phyloP scores from a whole-genome alignment of 37 sponge, comb jelly and placozoan genomes.

The Mnemiopsis leidyi region DNA sequence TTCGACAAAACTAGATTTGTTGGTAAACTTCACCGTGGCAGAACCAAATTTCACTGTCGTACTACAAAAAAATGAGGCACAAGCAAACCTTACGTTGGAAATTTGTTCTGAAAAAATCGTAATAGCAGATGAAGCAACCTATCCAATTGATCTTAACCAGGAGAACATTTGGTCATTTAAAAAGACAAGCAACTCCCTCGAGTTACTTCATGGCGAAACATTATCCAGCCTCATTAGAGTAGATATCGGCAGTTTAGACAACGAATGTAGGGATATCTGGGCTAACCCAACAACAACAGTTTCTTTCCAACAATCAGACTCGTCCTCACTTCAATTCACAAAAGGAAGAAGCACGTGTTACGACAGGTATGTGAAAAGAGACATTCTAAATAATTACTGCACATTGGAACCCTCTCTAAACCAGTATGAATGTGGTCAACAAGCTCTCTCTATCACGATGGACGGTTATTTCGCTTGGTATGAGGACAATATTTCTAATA shows the following conservation, averaged over 20 bases:
- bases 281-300: not conserved
- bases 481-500: not conserved
- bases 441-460: not conserved
- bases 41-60: no score
- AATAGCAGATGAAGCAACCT: not conserved
- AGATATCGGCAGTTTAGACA: not conserved
- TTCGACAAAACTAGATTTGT: no score
- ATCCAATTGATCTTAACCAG: not conserved
- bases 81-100: no score
- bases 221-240: not conserved
- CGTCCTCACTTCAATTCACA: not conserved
- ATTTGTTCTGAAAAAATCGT: not conserved
- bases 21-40: no score
- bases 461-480: not conserved
- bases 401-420: not conserved
- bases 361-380: not conserved
- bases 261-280: not conserved
- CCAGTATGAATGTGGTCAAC: not conserved
- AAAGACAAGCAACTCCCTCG: not conserved
- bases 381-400: not conserved
- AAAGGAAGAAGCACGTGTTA: not conserved
- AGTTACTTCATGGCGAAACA: not conserved
- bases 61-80: no score
- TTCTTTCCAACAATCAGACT: not conserved
- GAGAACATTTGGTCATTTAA: not conserved